These are phyloP conservation scores for Cettia cetti DNA, from an alignment of 2,113 vertebrate genomes.

Conservation along the genomic window DNA sequence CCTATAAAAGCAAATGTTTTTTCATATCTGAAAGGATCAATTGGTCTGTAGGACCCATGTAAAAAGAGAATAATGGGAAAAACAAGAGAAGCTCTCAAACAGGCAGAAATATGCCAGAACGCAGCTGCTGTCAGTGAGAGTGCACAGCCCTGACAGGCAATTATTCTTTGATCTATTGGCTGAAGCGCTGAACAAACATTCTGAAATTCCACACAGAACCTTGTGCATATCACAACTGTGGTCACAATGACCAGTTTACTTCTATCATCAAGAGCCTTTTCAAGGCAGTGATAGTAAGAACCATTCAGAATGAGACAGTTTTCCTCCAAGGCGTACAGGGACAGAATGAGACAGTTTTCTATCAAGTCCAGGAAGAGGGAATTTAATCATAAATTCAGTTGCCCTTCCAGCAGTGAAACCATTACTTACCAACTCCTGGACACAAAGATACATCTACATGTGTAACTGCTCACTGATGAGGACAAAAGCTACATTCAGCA, in stretches of 20 bases:
- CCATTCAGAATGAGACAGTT: background rate
- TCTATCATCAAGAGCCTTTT: background rate
- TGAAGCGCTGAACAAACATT: constrained; percentile 29
- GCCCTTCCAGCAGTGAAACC: background rate
- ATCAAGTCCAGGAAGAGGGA: background rate
- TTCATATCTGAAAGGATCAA: background rate
- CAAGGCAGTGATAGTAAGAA: background rate
- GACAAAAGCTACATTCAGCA: background rate
- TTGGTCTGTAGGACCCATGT: background rate
- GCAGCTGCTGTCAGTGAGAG: background rate
- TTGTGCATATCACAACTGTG: background rate
- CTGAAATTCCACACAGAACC: constrained; percentile 35
- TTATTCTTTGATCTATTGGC: constrained; percentile 42
- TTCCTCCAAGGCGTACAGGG: background rate
- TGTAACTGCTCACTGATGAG: background rate
- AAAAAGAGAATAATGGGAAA: background rate
- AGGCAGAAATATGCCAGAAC: background rate
- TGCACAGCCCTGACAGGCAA: constrained; percentile 1
- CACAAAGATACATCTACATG: background rate
- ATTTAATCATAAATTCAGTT: background rate
- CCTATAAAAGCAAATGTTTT: background rate
- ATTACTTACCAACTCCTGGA: background rate
- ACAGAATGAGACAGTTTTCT: background rate
- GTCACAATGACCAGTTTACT: background rate
- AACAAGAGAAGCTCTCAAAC: background rate